These are phyloP conservation scores for Augiades crinisus DNA, from an alignment of 2,888 invertebrate species.

Conservation along the genomic window DNA sequence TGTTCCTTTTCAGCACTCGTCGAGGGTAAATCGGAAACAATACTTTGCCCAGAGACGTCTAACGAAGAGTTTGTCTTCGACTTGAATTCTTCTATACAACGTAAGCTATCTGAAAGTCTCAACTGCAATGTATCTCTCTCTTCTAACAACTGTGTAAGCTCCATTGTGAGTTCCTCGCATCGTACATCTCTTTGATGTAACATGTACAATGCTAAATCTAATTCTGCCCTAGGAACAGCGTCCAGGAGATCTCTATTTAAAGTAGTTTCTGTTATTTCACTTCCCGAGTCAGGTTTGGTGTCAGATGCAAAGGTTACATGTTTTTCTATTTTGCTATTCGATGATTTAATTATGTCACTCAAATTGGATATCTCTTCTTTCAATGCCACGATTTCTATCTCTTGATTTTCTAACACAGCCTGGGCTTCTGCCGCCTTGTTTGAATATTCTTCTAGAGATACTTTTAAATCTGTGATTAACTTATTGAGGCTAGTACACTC, in stretches of 20 bases:
- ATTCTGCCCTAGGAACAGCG: slow-evolving; percentile 82
- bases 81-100: slow-evolving; percentile 84
- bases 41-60: slow-evolving; percentile 54
- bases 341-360: slow-evolving; percentile 49
- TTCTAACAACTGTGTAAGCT: slow-evolving; percentile 90
- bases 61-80: slow-evolving; percentile 48
- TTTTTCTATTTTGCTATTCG: slow-evolving; percentile 63
- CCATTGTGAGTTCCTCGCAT: slow-evolving; percentile 92
- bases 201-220: slow-evolving; percentile 91
- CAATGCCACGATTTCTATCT: slow-evolving; percentile 86
- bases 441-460: slow-evolving; percentile 76
- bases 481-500: slow-evolving; percentile 74
- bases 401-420: slow-evolving; percentile 84
- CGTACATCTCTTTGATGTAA: slow-evolving; percentile 92
- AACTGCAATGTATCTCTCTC: slow-evolving; percentile 93
- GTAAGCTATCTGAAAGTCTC: slow-evolving; percentile 89
- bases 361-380: slow-evolving; percentile 83
- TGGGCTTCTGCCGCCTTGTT: slow-evolving; percentile 81
- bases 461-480: slow-evolving; percentile 77
- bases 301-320: slow-evolving; percentile 73
- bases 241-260: slow-evolving; percentile 58
- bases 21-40: slow-evolving; percentile 51
- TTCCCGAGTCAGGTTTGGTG: slow-evolving; percentile 56
- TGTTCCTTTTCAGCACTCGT: slow-evolving; percentile 54
- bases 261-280: slow-evolving; percentile 35